Base-by-base conservation (phyloP, 2,888 invertebrate genomes). In the Melanargia galathea region DNA sequence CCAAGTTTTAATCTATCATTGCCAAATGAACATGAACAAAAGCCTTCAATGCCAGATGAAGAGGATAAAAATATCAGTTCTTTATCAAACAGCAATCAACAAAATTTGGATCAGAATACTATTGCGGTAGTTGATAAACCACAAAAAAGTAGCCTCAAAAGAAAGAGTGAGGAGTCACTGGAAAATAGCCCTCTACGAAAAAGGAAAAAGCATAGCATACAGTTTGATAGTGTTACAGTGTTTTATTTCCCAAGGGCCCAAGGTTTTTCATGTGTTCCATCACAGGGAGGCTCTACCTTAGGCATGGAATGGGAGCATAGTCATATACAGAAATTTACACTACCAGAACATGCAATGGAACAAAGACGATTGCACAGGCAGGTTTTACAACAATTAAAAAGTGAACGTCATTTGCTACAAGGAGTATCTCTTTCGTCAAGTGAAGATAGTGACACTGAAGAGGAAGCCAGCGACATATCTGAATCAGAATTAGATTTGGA, bases 221-320 rank as follows among this genome's bases (percentile, higher is more conserved):
- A 95, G 70, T 99, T 99, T 83, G 96, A 97, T 74, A 95, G 94
- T 71, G 98, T 99, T 0, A 97, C 97, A 20, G 98, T 99, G 10
- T 99, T 94, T 86, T 99, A 98, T 88, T 99, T 99, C 88, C 97
- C 97, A 2, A 92, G 99, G 77, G 94, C 97, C 60, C 97, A 97
- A 92, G 97, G 97, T 20, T 97, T 97, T 86, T 95, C 96, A 40
- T 97, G 97, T 87, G 97, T 97, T 67, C 97, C 97, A 55, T 97
- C 97, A 11, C 95, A 96, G 87, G 97, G 97, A 62, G 96, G 96
- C 4, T 95, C 95, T n/a, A 98, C 98, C 2, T 92, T 99, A 70
- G 98, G 99, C 24, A 99, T 99, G 98, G 95, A 94, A 68, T 93
- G 95, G 69, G 92, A 93, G 68, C 95, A 95, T 83, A 92, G 83